A percentile compares a stretch with the other conserved stretches of the same genome.
Evolutionary conservation across 2,797 vertebrate species (phyloP).

Genomic region (Mallotus villosus): DNA sequence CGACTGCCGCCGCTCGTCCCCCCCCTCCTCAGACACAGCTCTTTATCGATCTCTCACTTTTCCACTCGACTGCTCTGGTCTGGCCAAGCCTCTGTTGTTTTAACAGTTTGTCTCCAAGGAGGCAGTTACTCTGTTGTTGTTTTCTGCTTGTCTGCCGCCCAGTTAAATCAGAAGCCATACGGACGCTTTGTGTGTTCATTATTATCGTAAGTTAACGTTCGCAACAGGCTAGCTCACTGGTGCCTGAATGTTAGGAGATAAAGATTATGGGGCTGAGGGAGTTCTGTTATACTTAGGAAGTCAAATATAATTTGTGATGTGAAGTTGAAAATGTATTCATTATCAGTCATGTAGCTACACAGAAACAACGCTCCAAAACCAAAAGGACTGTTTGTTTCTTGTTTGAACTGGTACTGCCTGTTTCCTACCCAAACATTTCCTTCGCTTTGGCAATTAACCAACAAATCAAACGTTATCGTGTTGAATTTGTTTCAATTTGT

Average conservation of each 20-base stretch:
- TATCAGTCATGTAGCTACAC: background rate
- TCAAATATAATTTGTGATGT: background rate
- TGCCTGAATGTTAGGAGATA: slow-evolving; percentile 27
- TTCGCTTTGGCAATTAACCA: background rate
- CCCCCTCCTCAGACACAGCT: background rate
- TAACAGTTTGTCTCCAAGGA: background rate
- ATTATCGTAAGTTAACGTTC: background rate
- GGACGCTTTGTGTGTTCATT: slow-evolving; percentile 32
- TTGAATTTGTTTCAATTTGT: no score
- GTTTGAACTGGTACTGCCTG: no score
- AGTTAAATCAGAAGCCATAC: slow-evolving; percentile 27
- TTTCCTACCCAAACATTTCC: background rate
- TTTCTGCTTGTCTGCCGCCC: slow-evolving; percentile 12
- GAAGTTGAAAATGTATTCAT: background rate
- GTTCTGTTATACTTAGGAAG: background rate
- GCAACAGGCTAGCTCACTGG: slow-evolving; percentile 19
- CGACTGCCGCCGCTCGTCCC: slow-evolving; percentile 6
- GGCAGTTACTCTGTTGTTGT: background rate
- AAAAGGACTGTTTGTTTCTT: no score
- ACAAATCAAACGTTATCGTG: no score
- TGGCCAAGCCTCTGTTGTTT: background rate
- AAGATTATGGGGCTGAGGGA: background rate
- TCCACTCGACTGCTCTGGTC: slow-evolving; percentile 14
- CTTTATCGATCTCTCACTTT: slow-evolving; percentile 17
- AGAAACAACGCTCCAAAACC: no score